These are phyloP conservation scores for Cloeon dipterum DNA, from an alignment of 2,888 invertebrate genomes.

Conservation along the genomic window DNA sequence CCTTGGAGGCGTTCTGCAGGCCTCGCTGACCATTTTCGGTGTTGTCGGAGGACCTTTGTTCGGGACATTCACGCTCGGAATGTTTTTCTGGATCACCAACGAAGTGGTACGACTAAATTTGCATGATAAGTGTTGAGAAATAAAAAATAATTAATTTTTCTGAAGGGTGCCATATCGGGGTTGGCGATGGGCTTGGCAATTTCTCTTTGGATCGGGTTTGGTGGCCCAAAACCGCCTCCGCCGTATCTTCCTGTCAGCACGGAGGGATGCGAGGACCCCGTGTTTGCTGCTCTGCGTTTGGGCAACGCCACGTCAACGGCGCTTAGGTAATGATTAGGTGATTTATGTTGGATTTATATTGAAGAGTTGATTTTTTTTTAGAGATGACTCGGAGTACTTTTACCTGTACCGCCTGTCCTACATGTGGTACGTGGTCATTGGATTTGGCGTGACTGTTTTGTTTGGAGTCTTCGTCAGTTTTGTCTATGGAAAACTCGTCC, in stretches of 20 bases:
- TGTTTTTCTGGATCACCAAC: conserved; percentile 51
- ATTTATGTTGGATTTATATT: too few relatives aligned
- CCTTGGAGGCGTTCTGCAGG: conserved; percentile 70
- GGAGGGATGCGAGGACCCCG: conserved; percentile 31
- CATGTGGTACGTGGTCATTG: conserved; percentile 22
- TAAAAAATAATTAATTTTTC: too few relatives aligned
- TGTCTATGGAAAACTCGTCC: conserved; percentile 16
- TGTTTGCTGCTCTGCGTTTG: too few relatives aligned
- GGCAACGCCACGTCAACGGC: not conserved
- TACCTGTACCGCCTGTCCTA: conserved; percentile 20
- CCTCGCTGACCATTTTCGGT: conserved; percentile 65
- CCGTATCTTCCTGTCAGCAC: conserved; percentile 29
- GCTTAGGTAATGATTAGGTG: not conserved
- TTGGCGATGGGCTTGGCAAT: conserved; percentile 36
- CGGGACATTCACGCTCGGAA: conserved; percentile 65
- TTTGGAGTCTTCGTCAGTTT: conserved; percentile 27
- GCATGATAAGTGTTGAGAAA: too few relatives aligned
- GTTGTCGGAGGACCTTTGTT: conserved; percentile 72
- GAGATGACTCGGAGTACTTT: conserved; percentile 4
- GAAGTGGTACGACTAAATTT: conserved; percentile 36
- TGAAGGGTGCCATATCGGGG: conserved; percentile 47
- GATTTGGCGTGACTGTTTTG: conserved; percentile 14
- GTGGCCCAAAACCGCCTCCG: conserved; percentile 42
- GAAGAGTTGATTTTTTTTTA: too few relatives aligned
- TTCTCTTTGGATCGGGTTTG: conserved; percentile 68